phyloP scores from a whole-genome alignment of 2,888 invertebrate genomes.

The Lamellibrachia satsuma region DNA sequence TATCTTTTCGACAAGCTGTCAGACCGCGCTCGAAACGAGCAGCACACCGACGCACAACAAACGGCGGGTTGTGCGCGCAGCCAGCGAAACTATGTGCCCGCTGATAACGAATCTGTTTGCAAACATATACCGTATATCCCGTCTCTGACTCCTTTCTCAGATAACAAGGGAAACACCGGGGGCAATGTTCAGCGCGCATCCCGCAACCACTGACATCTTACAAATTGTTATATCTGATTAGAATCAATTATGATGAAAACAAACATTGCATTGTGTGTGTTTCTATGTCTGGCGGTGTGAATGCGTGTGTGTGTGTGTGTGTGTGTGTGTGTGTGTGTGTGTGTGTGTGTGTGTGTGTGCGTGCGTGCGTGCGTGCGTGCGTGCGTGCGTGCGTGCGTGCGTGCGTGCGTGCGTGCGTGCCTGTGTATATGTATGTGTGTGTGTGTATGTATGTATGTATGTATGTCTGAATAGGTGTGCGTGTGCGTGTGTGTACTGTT shows the following conservation, averaged over 20 bases:
- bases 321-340: no score
- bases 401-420: neutral
- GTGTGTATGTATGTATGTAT: neutral
- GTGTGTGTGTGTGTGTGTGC: neutral
- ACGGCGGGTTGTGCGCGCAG: neutral
- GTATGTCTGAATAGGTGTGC: neutral
- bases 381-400: neutral
- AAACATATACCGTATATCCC: constrained; percentile 13
- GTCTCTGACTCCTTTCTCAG: neutral
- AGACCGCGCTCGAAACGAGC: neutral
- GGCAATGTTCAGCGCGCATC: neutral
- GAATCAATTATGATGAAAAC: constrained; percentile 13
- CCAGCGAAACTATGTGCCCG: neutral
- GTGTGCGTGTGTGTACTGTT: neutral
- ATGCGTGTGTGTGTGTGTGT: no score
- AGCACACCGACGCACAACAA: neutral
- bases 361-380: neutral
- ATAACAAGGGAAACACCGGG: constrained; percentile 6
- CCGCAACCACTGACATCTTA: neutral
- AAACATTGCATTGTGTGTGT: neutral
- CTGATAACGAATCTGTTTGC: constrained; percentile 17
- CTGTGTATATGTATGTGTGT: neutral
- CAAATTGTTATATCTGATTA: constrained; percentile 17
- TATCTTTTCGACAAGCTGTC: constrained; percentile 5
- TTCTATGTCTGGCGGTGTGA: neutral